These are phyloP conservation scores for Patagioenas fasciata DNA, from an alignment of 2,113 vertebrate genomes.

Conservation along the genomic window DNA sequence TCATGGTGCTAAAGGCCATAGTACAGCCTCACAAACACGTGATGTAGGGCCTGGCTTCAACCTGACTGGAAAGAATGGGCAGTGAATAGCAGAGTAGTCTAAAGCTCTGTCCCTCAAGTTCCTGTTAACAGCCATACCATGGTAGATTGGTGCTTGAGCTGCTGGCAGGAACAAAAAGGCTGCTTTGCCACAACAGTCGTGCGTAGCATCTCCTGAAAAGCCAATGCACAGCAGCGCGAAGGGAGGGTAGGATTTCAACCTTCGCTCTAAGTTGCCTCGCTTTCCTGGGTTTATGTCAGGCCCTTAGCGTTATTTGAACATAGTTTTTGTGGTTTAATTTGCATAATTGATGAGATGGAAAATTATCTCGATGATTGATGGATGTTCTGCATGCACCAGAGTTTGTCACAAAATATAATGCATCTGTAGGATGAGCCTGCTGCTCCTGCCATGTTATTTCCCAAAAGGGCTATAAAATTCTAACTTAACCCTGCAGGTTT, in stretches of 20 bases:
- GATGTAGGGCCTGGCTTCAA: neutral
- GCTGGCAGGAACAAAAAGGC: neutral
- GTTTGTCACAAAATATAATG: conserved; percentile 64
- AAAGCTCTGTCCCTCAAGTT: neutral
- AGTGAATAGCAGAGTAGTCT: neutral
- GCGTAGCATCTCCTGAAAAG: neutral
- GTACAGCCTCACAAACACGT: neutral
- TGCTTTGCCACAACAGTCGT: neutral
- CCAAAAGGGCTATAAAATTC: conserved; percentile 48
- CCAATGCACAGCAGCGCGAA: neutral
- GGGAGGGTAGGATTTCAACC: conserved; percentile 44
- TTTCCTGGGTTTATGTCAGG: conserved; percentile 65
- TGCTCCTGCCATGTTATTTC: conserved; percentile 51
- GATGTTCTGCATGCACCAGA: conserved; percentile 49
- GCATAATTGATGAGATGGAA: conserved; percentile 76
- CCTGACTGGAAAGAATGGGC: neutral
- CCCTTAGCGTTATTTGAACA: conserved; percentile 58
- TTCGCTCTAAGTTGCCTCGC: conserved; percentile 18
- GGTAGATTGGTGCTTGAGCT: neutral
- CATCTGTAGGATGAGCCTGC: conserved; percentile 38
- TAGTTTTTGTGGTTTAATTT: conserved; percentile 73
- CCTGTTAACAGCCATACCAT: neutral
- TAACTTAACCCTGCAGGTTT: conserved; percentile 23
- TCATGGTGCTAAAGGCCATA: neutral
- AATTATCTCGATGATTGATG: conserved; percentile 74